A percentile compares a stretch with the other conserved stretches of the same genome.
Conservation (phyloP, 30 jellyfish, hydroid and myxozoan species). For the Phacellophora camtschatica region DNA sequence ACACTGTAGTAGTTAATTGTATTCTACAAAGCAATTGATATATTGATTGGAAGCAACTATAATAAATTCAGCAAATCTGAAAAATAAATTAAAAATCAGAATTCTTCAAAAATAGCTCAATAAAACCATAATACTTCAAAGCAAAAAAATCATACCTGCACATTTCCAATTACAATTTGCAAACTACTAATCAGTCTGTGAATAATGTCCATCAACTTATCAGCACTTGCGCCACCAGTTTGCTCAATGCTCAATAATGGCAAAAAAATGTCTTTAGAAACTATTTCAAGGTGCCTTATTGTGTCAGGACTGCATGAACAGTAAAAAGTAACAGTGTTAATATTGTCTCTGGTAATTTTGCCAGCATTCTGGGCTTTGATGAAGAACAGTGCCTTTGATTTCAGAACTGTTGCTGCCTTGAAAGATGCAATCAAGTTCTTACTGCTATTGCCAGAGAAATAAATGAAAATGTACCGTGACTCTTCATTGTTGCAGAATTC, state of each 20-base stretch:
- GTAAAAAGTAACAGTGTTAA: constrained; percentile 41
- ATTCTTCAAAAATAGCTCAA: too few species aligned
- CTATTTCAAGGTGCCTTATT: constrained; percentile 67
- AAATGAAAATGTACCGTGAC: constrained; percentile 47
- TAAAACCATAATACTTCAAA: too few species aligned
- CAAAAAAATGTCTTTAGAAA: constrained; percentile 59
- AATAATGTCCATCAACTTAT: constrained; percentile 67
- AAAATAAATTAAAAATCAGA: too few species aligned
- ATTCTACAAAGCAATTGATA: too few species aligned
- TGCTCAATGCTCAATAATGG: constrained; percentile 83
- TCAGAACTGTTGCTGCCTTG: constrained; percentile 51
- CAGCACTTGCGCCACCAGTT: constrained; percentile 74
- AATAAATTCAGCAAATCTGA: too few species aligned
- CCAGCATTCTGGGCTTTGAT: constrained; percentile 63
- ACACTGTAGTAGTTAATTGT: too few species aligned
- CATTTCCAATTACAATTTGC: constrained; percentile 50
- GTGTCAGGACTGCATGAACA: constrained; percentile 45
- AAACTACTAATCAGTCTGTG: constrained; percentile 66
- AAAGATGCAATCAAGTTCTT: constrained; percentile 55
- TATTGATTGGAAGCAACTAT: too few species aligned
- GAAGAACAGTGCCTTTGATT: constrained; percentile 55
- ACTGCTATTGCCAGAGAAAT: constrained; percentile 42
- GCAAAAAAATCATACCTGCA: constrained; percentile 41
- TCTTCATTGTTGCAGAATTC: constrained; percentile 78
- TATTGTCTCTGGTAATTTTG: constrained; percentile 70